Evolutionary conservation across 1,140 invertebrate genomes (phyloP), one percentile per base, ranked within the genome.

Genomic region (Melanaphis sacchari): DNA sequence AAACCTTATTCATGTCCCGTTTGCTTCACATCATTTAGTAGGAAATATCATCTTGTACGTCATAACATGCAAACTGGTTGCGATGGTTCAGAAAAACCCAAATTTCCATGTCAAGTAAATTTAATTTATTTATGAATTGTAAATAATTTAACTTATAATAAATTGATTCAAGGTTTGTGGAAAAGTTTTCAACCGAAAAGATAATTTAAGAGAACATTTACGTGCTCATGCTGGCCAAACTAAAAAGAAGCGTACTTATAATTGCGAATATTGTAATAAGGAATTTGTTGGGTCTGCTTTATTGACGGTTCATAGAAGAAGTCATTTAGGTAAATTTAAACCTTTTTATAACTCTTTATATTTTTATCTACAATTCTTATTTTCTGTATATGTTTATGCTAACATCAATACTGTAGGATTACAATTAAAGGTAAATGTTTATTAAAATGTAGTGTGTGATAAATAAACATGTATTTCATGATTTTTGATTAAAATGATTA

Each of bases 131-230:
- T 91, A 38, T 11, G 36, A 9, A 22, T 43, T 43, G 3, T 76
- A 7, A 90, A 76, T 43, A 66, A n/a, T 59, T 31, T 46, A 24
- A 88, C 2, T 76, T 89, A 43, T 52, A 15, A 26, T 43, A 6
- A 11, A 43, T 76, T 84, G 54, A 49, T 46, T 93, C n/a, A 94
- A 97, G 96, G 97, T 97, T 41, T 98, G 97, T 94, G 96, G 96
- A 31, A 96, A 97, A 94, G 95, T 96, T 38, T 98, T 98, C 94
- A 96, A 96, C 87, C 96, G 97, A n/a, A 97, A 97, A 94, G 97
- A 97, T 94, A 97, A 98, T 95, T 95, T 98, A 91, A 96, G 97
- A 26, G 97, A 97, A 94, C 97, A 98, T 96, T 95, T 98, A 38
- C 96, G 97, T 93, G 96, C 96, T 82, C 97, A 98, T 95, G 96